These are phyloP conservation scores for Phymorhynchus buccinoides DNA, from an alignment of 1,140 invertebrate species.

Conservation along the genomic window DNA sequence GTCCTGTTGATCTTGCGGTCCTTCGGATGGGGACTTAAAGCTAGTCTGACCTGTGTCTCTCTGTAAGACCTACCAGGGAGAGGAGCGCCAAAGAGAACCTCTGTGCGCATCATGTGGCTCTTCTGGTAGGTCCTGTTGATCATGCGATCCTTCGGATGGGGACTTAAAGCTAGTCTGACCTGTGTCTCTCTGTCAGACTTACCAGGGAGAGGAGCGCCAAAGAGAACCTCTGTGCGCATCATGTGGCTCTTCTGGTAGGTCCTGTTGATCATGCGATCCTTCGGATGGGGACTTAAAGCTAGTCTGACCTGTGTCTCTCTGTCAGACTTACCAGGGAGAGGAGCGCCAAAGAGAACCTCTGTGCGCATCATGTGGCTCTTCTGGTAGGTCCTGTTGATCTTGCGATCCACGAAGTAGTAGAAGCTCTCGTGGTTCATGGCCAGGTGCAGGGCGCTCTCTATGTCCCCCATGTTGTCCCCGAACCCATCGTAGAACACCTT, in stretches of 20 bases:
- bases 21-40: no score
- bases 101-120: conserved; percentile 60
- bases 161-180: no score
- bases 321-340: conserved; percentile 57
- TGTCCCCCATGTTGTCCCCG: conserved; percentile 56
- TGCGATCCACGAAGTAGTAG: conserved; percentile 68
- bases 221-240: conserved; percentile 64
- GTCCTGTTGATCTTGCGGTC: conserved; percentile 63
- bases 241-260: conserved; percentile 59
- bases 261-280: conserved; percentile 63
- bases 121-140: conserved; percentile 60
- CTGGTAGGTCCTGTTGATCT: conserved; percentile 60
- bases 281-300: no score
- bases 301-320: neutral
- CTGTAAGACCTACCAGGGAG: conserved; percentile 65
- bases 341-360: conserved; percentile 67
- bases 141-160: no score
- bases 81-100: conserved; percentile 66
- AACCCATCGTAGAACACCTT: conserved; percentile 64
- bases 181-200: neutral
- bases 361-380: conserved; percentile 61
- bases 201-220: conserved; percentile 67
- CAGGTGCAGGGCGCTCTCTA: conserved; percentile 60
- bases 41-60: no score
- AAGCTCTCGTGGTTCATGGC: conserved; percentile 66